Conservation (phyloP, 2,797 vertebrate species). For the Octomys mimax region DNA sequence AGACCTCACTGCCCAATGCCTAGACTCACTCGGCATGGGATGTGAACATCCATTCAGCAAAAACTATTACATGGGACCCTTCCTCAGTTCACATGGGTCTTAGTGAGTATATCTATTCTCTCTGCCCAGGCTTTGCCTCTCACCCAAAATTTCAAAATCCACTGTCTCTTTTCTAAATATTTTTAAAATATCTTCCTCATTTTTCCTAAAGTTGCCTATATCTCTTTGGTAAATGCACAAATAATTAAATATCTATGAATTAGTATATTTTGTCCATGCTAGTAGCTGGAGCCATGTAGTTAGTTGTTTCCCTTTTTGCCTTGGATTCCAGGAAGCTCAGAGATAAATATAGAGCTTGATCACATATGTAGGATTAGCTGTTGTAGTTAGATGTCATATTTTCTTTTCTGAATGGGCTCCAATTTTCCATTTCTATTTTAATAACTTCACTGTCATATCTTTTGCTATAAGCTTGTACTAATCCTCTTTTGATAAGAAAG, state of each 20-base stretch:
- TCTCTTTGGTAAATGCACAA: slow-evolving; percentile 60
- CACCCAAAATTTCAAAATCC: slow-evolving; percentile 15
- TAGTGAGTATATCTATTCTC: background rate
- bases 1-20: background rate
- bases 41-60: slow-evolving; percentile 6
- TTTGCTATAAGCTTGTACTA: slow-evolving; percentile 55
- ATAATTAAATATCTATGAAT: slow-evolving; percentile 31
- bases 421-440: slow-evolving; percentile 60
- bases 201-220: background rate
- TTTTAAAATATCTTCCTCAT: background rate
- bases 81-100: background rate
- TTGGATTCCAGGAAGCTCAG: slow-evolving; percentile 62
- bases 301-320: slow-evolving; percentile 46
- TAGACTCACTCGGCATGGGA: background rate
- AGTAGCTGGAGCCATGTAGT: background rate
- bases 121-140: slow-evolving; percentile 18
- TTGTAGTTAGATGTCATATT: slow-evolving; percentile 16
- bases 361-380: slow-evolving; percentile 23
- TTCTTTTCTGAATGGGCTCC: slow-evolving; percentile 49
- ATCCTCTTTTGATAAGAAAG: slow-evolving; percentile 45
- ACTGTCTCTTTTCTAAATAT: slow-evolving; percentile 19
- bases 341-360: slow-evolving; percentile 52
- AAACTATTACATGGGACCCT: background rate
- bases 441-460: slow-evolving; percentile 26
- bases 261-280: background rate